phyloP scores from a whole-genome alignment of 2,797 vertebrate genomes.

The Sparus aurata region DNA sequence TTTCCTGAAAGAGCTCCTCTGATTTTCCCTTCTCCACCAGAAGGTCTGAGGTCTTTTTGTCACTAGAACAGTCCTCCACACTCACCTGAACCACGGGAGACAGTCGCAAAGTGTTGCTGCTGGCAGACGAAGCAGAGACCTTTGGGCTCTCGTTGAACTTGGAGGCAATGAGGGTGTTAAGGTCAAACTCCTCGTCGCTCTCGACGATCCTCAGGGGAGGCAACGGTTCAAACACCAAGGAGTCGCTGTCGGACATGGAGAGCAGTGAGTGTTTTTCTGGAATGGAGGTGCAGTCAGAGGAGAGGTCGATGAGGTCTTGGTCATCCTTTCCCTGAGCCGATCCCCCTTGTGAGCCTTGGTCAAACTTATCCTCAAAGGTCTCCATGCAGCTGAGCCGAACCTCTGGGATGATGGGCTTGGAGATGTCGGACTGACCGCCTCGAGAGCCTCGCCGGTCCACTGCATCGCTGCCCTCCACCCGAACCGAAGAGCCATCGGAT shows the following conservation, averaged over 20 bases:
- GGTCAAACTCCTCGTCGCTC: constrained; percentile 96
- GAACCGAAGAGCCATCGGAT: constrained; percentile 84
- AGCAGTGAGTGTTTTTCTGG: constrained; percentile 94
- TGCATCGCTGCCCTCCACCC: constrained; percentile 64
- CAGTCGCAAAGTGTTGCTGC: constrained; percentile 88
- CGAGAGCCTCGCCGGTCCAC: constrained; percentile 77
- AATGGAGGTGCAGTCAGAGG: constrained; percentile 95
- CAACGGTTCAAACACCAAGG: constrained; percentile 94
- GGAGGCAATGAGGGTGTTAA: constrained; percentile 71
- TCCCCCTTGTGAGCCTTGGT: constrained; percentile 81
- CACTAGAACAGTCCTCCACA: constrained; percentile 92
- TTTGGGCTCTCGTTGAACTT: constrained; percentile 79
- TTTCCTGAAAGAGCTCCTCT: constrained; percentile 56
- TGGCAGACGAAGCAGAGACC: constrained; percentile 81
- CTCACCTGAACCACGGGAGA: constrained; percentile 93
- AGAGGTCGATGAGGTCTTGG: constrained; percentile 96
- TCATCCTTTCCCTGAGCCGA: constrained; percentile 88
- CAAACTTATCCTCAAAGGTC: constrained; percentile 91
- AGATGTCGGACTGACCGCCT: constrained; percentile 72
- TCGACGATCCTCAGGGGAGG: constrained; percentile 97
- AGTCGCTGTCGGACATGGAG: constrained; percentile 97
- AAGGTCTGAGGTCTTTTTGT: constrained; percentile 79
- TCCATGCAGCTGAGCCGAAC: constrained; percentile 98
- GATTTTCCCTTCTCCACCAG: constrained; percentile 63
- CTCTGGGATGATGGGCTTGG: constrained; percentile 94